Base-by-base conservation (phyloP, 1,140 invertebrate genomes). In the Achroia grisella region DNA sequence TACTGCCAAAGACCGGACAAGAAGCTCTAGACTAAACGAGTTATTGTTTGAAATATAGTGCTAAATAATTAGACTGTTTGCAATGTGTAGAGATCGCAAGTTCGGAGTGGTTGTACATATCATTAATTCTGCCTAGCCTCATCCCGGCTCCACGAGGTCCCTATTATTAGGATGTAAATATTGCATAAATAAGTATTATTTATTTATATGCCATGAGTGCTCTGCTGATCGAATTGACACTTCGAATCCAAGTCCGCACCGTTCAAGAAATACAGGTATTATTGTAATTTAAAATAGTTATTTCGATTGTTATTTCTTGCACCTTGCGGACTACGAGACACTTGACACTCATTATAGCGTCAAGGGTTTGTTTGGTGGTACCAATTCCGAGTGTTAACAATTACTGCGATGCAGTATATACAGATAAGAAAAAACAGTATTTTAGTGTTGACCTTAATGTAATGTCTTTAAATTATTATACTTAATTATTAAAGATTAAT, bases 1-100 rank as follows among this genome's bases (percentile, higher is more conserved):
- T 91, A 60, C 72, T 92, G 54, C 91, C 91, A 54, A 91, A 87
- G 64, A 91, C 91, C 31, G 90, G 90, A 36, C 87, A 89, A 63
- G 90, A 90, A 63, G 90, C 90, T 4, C 70, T 92, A 55, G 90
- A 91, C 48, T 92, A 87, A 81, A 61, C 34, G 48, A 51, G 17
- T 23, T 23, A 23, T 23, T 23, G 17, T 23, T 23, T 23, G 17
- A 23, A 23, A 2, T 23, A 23, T 76, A 76, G 69, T 77, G 64
- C 54, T n/a, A n/a, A n/a, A n/a, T n/a, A 77, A 75, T 71, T 82
- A 80, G 72, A 79, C 69, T 76, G 44, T 67, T 49, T 35, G 46
- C 53, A 49, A 57, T 31, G 50, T 46, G 44, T 71, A 72, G 60
- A 58, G 48, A 62, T 59, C 55, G 66, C 52, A 60, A 40, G 39